A percentile compares a stretch with the other conserved stretches of the same genome.
phyloP scores from a whole-genome alignment of 2,888 invertebrate species.

The Clepsis dumicolana region DNA sequence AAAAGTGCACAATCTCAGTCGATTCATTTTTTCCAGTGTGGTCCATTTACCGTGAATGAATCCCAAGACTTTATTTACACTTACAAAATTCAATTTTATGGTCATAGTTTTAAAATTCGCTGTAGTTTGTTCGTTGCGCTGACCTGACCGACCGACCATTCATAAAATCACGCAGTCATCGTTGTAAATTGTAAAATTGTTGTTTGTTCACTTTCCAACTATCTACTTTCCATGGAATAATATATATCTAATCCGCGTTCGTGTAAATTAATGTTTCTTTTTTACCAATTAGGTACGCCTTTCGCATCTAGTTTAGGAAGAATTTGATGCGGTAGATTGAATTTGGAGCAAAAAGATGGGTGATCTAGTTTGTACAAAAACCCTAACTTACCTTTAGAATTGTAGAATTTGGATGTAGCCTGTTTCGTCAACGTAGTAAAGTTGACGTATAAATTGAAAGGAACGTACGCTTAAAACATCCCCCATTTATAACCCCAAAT shows the following conservation, averaged over 20 bases:
- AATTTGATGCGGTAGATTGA: not conserved
- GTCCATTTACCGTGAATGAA: conserved; percentile 24
- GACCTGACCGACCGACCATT: conserved; percentile 32
- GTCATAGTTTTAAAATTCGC: not conserved
- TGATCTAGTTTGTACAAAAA: not conserved
- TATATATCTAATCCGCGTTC: conserved; percentile 13
- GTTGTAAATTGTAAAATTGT: conserved; percentile 39
- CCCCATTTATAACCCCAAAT: too few species aligned
- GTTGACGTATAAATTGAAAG: too few species aligned
- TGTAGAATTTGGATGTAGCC: too few species aligned
- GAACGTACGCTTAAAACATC: too few species aligned
- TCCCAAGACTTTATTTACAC: not conserved
- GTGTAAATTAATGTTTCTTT: not conserved
- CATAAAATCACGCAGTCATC: conserved; percentile 40
- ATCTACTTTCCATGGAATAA: conserved; percentile 35
- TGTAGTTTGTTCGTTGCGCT: conserved; percentile 4
- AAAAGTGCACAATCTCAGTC: conserved; percentile 18
- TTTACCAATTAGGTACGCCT: not conserved
- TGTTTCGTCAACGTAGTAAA: too few species aligned
- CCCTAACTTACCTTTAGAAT: too few species aligned
- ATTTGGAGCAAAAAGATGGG: not conserved
- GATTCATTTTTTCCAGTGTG: conserved; percentile 24
- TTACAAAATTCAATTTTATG: conserved; percentile 4
- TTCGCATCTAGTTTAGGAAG: not conserved
- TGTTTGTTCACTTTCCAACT: conserved; percentile 35